Percentiles rank a stretch among this genome's conserved stretches.
Evolutionary conservation across 2,797 vertebrate species (phyloP).

Genomic region (Periparus ater): DNA sequence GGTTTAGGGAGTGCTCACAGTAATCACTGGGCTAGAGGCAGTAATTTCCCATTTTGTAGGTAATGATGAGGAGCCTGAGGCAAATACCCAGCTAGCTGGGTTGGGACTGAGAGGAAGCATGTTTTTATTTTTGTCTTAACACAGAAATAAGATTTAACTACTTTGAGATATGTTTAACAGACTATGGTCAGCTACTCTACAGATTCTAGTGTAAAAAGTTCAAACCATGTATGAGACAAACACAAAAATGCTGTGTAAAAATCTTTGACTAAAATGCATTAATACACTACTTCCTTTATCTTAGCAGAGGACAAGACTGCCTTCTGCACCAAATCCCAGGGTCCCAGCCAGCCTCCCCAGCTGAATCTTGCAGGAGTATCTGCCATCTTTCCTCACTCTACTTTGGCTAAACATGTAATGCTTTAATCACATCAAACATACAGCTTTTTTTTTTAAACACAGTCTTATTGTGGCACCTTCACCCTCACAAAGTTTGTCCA

Average conservation of each 20-base stretch:
- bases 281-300: neutral
- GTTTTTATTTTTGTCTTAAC: neutral
- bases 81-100: neutral
- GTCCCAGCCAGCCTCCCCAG: neutral
- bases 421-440: neutral
- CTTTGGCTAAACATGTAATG: neutral
- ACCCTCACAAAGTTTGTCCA: neutral
- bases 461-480: neutral
- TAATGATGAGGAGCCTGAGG: neutral
- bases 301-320: neutral
- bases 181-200: neutral
- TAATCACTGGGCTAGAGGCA: neutral
- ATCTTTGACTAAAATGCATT: neutral
- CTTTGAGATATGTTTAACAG: neutral
- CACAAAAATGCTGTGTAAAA: neutral
- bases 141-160: neutral
- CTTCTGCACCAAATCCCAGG: neutral
- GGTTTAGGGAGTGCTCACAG: neutral
- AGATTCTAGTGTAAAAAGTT: neutral
- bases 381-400: neutral
- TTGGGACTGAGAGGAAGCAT: neutral
- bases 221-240: neutral
- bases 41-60: neutral
- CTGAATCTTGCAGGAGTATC: neutral
- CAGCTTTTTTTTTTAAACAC: neutral